Base-by-base conservation (phyloP, 1,140 invertebrate genomes). In the Aphelenchoides avenae region DNA sequence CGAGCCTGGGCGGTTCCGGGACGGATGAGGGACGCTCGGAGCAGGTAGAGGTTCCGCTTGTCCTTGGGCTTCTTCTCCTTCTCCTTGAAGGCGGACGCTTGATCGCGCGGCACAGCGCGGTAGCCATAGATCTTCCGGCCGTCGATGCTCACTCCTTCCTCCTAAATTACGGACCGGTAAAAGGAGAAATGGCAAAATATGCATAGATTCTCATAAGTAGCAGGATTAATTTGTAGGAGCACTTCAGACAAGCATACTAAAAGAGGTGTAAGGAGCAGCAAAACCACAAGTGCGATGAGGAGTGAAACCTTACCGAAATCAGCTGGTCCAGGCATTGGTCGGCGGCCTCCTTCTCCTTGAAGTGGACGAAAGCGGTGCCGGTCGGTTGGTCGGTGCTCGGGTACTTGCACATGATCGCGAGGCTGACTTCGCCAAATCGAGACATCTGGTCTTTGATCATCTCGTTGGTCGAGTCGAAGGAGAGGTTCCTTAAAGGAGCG, bases 361-460 rank as follows among this genome's bases (percentile, higher is more conserved):
- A 70, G 44, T 70, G 70, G 26, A 70, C 55, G 41, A 70, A 70
- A 11, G 60, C 68, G 2, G 48, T 74, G 15, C 68, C 68, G 30
- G 51, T 70, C 27, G 70, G 50, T 18, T 70, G 66, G 13, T 70
- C 71, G 18, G 70, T 71, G n/a, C 42, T 55, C 37, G 44, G 31
- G 31, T 56, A 73, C 36, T 64, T 50, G 40, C 68, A 70, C 9
- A 66, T 24, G 49, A 73, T 73, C 0, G 70, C 70, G 11, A 70
- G 49, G 9, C 37, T 27, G 13, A 70, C 47, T 36, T 71, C 57
- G 7, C 70, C 70, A 54, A 66, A 73, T 30, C 68, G 34, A 1
- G 30, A 39, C n/a, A 71, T 42, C 20, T 26, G n/a, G 11, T 56
- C 65, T 31, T 70, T 66, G 9, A 70, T 40, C 3, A 3, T n/a